Conservation (phyloP, 1,140 invertebrate species). For the Armadillidium nasatum region DNA sequence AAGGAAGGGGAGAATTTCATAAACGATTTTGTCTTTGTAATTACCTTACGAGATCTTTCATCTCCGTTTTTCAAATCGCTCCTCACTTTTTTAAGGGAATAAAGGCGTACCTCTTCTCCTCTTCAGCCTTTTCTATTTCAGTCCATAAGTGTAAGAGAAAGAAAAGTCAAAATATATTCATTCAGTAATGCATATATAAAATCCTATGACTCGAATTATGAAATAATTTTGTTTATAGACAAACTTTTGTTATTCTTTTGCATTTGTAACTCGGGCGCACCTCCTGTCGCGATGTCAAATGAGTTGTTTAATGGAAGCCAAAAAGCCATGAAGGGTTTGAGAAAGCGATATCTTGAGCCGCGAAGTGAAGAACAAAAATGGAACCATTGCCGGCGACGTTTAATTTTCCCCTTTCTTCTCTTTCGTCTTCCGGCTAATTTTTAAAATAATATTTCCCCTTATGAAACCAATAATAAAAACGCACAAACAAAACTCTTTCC, state of each 20-base stretch:
- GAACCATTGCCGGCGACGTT: too few relatives aligned
- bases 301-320: constrained; percentile 7
- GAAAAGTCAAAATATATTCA: background rate
- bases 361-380: background rate
- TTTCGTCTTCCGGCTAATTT: too few relatives aligned
- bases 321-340: background rate
- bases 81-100: background rate
- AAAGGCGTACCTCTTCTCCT: background rate
- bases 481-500: too few relatives aligned
- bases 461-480: too few relatives aligned
- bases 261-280: background rate
- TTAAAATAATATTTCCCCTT: too few relatives aligned
- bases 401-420: too few relatives aligned
- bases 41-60: constrained; percentile 10
- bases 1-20: constrained; percentile 3
- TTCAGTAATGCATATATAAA: background rate
- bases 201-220: constrained; percentile 3
- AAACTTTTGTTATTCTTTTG: constrained; percentile 14
- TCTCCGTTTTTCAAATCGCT: constrained; percentile 5
- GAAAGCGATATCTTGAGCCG: background rate
- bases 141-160: background rate
- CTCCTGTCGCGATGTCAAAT: constrained; percentile 8
- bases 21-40: constrained; percentile 13
- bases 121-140: background rate
- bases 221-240: constrained; percentile 10